phyloP scores from a whole-genome alignment of 2,888 invertebrate genomes.

The Ypsolopha scabrella region DNA sequence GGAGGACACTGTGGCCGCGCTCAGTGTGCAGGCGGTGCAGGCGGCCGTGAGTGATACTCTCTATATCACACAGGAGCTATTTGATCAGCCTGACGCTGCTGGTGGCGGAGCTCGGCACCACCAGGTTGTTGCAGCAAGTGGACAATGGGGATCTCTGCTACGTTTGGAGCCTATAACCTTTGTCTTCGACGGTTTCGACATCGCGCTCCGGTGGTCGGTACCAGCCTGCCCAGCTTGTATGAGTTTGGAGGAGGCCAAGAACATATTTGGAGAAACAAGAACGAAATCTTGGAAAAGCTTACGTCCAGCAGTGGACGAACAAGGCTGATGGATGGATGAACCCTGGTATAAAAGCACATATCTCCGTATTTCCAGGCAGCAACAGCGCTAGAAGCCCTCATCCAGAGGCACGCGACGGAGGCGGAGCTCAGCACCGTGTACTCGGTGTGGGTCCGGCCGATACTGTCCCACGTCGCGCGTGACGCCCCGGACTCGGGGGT shows the following conservation, averaged over 20 bases:
- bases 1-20: slow-evolving; percentile 18
- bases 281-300: too few species aligned
- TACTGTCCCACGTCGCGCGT: slow-evolving; percentile 16
- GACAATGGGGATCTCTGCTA: too few species aligned
- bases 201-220: too few species aligned
- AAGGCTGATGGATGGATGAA: too few species aligned
- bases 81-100: slow-evolving; percentile 30
- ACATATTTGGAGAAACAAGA: too few species aligned
- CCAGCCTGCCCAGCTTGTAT: too few species aligned
- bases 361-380: slow-evolving; percentile 23
- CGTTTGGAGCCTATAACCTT: too few species aligned
- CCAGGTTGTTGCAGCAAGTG: slow-evolving; percentile 14
- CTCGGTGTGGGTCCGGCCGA: slow-evolving; percentile 25
- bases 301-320: too few species aligned
- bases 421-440: slow-evolving; percentile 10
- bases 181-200: too few species aligned
- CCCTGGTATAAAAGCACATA: not conserved
- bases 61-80: slow-evolving; percentile 29
- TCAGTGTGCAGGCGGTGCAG: slow-evolving; percentile 29
- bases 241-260: too few species aligned
- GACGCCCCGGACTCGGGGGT: slow-evolving; percentile 17
- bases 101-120: slow-evolving; percentile 20
- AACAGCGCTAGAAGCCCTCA: slow-evolving; percentile 29
- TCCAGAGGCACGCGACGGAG: slow-evolving; percentile 20
- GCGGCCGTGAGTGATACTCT: slow-evolving; percentile 30